phyloP scores from a whole-genome alignment of 2,113 vertebrate genomes.

The Chrysochloris asiatica region DNA sequence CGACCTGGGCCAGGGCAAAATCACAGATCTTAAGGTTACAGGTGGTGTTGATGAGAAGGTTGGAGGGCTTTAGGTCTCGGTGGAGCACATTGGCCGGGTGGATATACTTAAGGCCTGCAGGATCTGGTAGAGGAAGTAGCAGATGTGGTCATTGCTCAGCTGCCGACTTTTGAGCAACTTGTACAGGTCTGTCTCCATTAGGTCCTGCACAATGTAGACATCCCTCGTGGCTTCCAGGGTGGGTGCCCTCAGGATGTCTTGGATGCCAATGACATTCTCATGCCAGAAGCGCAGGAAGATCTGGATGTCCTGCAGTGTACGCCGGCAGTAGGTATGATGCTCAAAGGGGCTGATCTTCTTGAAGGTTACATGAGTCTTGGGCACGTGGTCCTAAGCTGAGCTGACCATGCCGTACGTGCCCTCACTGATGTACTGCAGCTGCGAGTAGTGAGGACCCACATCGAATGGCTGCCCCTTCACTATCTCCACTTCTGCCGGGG shows the following conservation, averaged over 20 bases:
- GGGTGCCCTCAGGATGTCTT: constrained; percentile 91
- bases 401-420: too few species aligned
- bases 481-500: too few species aligned
- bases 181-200: constrained; percentile 95
- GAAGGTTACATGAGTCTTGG: constrained; percentile 89
- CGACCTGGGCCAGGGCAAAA: constrained; percentile 92
- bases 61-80: constrained; percentile 93
- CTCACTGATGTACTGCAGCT: too few species aligned
- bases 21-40: constrained; percentile 96
- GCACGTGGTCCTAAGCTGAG: constrained; percentile 89
- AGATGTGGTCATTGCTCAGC: constrained; percentile 93
- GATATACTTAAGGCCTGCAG: constrained; percentile 93
- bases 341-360: constrained; percentile 96
- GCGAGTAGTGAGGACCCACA: too few species aligned
- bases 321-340: constrained; percentile 95
- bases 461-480: too few species aligned
- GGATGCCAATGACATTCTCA: constrained; percentile 95
- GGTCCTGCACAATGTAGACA: constrained; percentile 94
- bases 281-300: constrained; percentile 93
- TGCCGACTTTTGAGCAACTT: constrained; percentile 93
- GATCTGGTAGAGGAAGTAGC: constrained; percentile 95
- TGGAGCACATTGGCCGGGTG: constrained; percentile 94
- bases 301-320: constrained; percentile 93
- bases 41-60: constrained; percentile 95
- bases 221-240: constrained; percentile 92